Conservation (phyloP, 2,888 invertebrate species). For the Cerastis rubricosa region DNA sequence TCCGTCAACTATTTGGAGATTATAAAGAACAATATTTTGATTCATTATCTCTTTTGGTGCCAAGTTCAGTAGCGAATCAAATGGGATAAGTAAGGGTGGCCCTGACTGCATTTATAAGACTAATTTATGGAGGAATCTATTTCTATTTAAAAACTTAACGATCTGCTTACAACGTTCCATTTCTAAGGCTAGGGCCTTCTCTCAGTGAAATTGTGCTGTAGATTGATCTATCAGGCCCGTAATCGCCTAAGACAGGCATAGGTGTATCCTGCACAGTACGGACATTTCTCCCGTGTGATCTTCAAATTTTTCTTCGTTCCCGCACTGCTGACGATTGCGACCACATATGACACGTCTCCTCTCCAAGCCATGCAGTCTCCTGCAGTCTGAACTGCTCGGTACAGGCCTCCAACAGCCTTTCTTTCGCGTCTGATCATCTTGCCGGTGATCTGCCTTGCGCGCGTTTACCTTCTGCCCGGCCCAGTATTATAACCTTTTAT, state of each 20-base stretch:
- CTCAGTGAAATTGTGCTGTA: not conserved
- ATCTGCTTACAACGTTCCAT: not conserved
- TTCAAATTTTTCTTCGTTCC: not conserved
- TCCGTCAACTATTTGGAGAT: constrained; percentile 50
- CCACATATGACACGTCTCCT: not conserved
- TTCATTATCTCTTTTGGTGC: not conserved
- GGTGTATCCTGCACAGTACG: not conserved
- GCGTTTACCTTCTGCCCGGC: not conserved
- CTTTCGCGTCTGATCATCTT: not conserved
- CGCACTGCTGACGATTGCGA: not conserved
- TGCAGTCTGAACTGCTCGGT: not conserved
- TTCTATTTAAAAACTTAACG: not conserved
- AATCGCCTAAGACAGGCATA: not conserved
- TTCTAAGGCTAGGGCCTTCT: not conserved
- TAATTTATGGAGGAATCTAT: not conserved
- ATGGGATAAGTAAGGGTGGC: not conserved
- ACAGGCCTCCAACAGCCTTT: not conserved
- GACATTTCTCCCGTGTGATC: not conserved
- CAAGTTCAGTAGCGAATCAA: not conserved
- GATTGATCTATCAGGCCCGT: not conserved
- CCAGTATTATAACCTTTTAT: not conserved
- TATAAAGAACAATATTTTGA: not conserved
- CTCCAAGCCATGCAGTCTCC: not conserved
- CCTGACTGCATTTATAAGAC: not conserved
- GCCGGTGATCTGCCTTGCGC: no score